A percentile compares a stretch with the other conserved stretches of the same genome.
Conservation (phyloP, 1,140 invertebrate species). For the Papilio dardanus region DNA sequence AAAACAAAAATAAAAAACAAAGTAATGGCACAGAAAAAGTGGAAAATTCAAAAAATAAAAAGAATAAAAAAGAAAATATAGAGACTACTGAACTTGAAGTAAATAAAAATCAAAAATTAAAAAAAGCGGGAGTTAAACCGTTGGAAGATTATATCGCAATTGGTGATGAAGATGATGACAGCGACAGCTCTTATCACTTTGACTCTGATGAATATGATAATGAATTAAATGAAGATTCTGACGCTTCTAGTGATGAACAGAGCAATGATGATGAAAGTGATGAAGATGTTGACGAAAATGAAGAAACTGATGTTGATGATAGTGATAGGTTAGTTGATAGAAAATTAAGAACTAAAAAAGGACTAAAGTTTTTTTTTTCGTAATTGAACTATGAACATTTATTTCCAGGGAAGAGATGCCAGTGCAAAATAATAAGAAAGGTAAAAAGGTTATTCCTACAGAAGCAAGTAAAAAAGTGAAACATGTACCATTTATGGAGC, state of each 20-base stretch:
- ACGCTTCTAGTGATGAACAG: constrained; percentile 37
- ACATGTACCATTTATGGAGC: constrained; percentile 25
- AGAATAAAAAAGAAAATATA: not conserved
- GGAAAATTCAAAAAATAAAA: constrained; percentile 3
- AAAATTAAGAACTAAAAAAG: too few relatives aligned
- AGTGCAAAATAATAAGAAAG: constrained; percentile 25
- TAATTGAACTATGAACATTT: constrained; percentile 1
- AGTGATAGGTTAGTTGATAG: not conserved
- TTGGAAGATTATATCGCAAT: constrained; percentile 60
- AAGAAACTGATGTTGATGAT: constrained; percentile 39
- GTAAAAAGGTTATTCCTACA: not conserved
- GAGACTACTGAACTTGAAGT: not conserved
- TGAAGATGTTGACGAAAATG: constrained; percentile 41
- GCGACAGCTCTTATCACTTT: constrained; percentile 62
- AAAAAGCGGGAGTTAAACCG: constrained; percentile 51
- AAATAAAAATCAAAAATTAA: constrained; percentile 46
- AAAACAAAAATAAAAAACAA: constrained; percentile 1
- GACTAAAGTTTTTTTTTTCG: too few relatives aligned
- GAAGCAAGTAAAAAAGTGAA: not conserved
- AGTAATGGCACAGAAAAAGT: not conserved
- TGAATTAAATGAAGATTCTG: constrained; percentile 51
- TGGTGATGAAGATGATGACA: constrained; percentile 49
- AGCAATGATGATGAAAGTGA: not conserved
- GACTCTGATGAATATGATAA: constrained; percentile 73
- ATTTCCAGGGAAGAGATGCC: constrained; percentile 4